Evolutionary conservation across 2,888 invertebrate species (phyloP).

Genomic region (Erynnis tages): DNA sequence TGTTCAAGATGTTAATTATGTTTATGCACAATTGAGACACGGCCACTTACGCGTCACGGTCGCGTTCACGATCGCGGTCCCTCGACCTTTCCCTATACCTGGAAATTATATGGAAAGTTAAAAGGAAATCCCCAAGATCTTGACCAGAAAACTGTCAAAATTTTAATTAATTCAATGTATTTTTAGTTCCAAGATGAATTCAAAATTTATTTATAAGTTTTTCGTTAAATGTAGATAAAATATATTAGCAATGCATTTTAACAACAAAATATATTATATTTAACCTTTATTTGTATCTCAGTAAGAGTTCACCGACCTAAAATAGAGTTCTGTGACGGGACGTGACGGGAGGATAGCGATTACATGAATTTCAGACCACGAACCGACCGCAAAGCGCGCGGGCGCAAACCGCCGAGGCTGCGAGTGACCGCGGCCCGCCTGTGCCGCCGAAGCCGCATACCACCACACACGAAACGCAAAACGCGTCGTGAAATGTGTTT

Average conservation of each 20-base stretch:
- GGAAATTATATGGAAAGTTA: constrained; percentile 40
- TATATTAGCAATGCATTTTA: constrained; percentile 22
- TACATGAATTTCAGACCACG: no score
- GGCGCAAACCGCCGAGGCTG: no score
- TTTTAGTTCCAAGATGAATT: neutral
- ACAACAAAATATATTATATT: constrained; percentile 7
- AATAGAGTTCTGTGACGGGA: no score
- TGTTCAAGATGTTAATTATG: constrained; percentile 8
- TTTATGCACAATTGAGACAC: constrained; percentile 22
- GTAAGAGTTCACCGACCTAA: no score
- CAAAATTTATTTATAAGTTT: constrained; percentile 5
- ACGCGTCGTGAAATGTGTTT: no score
- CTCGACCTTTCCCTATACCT: constrained; percentile 87
- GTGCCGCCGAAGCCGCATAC: no score
- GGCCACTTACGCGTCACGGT: constrained; percentile 81
- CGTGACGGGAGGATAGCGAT: no score
- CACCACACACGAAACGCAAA: no score
- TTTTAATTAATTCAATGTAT: neutral
- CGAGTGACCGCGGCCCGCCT: no score
- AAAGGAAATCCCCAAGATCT: constrained; percentile 2
- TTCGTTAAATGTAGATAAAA: neutral
- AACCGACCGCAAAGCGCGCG: no score
- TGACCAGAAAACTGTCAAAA: no score
- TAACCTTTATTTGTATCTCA: no score
- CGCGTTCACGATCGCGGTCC: constrained; percentile 84